phyloP scores from a whole-genome alignment of 2,797 vertebrate genomes.

The Carcharodon carcharias region DNA sequence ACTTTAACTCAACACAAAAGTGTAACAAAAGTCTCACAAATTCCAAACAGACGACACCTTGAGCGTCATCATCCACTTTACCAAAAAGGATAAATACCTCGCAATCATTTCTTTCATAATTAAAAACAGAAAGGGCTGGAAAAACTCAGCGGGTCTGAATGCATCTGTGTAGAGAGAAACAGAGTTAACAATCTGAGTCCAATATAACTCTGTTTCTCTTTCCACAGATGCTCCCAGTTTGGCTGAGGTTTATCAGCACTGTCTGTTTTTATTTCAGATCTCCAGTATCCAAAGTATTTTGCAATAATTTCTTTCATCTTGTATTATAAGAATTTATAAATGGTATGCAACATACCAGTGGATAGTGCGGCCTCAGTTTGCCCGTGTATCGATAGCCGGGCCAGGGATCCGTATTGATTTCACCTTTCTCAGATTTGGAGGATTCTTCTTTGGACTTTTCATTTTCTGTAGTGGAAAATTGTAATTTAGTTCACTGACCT shows the following conservation, averaged over 20 bases:
- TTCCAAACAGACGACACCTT: not conserved
- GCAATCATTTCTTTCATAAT: not conserved
- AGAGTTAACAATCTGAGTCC: too few relatives aligned
- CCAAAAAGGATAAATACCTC: not conserved
- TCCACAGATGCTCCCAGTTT: too few relatives aligned
- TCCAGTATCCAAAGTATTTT: too few relatives aligned
- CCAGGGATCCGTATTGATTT: constrained; percentile 93
- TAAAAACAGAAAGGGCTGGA: too few relatives aligned
- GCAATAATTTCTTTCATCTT: not conserved
- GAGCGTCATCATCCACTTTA: not conserved
- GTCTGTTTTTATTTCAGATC: too few relatives aligned
- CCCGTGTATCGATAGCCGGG: constrained; percentile 90
- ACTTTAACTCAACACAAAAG: not conserved
- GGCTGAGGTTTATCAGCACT: too few relatives aligned
- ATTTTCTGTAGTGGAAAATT: constrained; percentile 64
- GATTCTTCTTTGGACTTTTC: constrained; percentile 79
- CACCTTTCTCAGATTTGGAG: constrained; percentile 74
- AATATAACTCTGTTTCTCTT: too few relatives aligned
- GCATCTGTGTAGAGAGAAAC: too few relatives aligned
- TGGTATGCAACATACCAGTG: constrained; percentile 67
- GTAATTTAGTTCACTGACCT: not conserved
- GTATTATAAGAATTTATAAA: not conserved
- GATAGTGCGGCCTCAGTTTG: constrained; percentile 88
- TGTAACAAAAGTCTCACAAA: not conserved
- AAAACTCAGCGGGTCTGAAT: too few relatives aligned